phyloP scores from a whole-genome alignment of 2,113 vertebrate species.

The Meleagris gallopavo region DNA sequence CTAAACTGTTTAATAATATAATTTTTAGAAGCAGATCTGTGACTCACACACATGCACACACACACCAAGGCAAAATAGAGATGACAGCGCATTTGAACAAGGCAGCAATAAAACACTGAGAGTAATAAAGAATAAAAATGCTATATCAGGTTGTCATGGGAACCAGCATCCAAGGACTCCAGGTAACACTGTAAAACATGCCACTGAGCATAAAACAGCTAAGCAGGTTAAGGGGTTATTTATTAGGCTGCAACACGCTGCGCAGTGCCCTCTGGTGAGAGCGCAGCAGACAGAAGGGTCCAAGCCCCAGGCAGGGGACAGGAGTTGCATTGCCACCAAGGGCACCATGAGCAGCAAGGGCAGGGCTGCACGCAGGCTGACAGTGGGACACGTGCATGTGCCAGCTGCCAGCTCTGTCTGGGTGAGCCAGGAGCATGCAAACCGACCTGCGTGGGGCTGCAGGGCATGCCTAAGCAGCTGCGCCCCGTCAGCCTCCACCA shows the following conservation, averaged over 20 bases:
- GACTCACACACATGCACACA: neutral
- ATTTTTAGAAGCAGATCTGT: conserved; percentile 61
- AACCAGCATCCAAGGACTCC: conserved; percentile 77
- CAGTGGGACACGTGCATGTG: neutral
- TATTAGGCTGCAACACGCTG: conserved; percentile 69
- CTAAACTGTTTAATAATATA: conserved; percentile 60
- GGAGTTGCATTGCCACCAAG: too few relatives aligned
- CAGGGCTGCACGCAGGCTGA: neutral
- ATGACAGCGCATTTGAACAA: conserved; percentile 72
- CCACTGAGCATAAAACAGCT: conserved; percentile 74
- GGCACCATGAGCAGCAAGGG: too few relatives aligned
- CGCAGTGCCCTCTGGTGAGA: conserved; percentile 76
- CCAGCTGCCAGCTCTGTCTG: rapidly evolving
- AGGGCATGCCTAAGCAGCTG: rapidly evolving
- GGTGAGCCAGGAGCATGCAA: neutral
- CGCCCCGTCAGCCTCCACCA: neutral
- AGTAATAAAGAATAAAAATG: conserved; percentile 78
- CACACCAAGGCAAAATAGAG: conserved; percentile 68
- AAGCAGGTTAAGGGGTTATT: conserved; percentile 79
- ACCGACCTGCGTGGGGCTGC: rapidly evolving
- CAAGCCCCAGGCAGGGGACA: neutral
- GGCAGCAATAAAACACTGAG: conserved; percentile 77
- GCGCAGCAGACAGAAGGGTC: conserved; percentile 18
- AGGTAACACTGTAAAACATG: conserved; percentile 77
- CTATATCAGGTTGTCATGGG: conserved; percentile 73